phyloP scores from a whole-genome alignment of 2,888 invertebrate genomes.

The Diploptera punctata region DNA sequence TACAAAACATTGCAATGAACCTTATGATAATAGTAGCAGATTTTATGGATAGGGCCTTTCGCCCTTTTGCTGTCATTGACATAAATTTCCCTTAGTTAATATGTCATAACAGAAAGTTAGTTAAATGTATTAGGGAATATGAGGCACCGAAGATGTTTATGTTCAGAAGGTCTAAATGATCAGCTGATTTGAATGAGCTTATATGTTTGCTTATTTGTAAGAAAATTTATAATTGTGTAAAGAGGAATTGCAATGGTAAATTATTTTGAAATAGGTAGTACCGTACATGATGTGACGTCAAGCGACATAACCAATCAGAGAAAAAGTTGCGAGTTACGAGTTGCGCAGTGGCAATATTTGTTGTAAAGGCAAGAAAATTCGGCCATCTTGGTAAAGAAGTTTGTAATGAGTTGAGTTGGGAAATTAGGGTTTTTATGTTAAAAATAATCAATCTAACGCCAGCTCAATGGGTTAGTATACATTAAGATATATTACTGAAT shows the following conservation, averaged over 20 bases:
- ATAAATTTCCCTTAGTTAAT: too few relatives aligned
- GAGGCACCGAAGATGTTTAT: too few relatives aligned
- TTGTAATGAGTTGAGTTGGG: conserved; percentile 47
- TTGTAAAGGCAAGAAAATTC: conserved; percentile 48
- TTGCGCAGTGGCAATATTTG: conserved; percentile 49
- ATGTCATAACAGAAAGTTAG: too few relatives aligned
- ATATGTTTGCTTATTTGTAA: too few relatives aligned
- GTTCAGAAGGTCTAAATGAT: too few relatives aligned
- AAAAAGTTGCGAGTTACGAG: conserved; percentile 41
- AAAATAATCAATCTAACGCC: conserved; percentile 43
- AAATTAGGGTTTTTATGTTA: conserved; percentile 45
- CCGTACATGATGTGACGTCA: conserved; percentile 42
- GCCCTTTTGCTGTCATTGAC: too few relatives aligned
- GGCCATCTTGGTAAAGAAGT: conserved; percentile 49
- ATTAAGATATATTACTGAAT: conserved; percentile 30
- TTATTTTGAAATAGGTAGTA: conserved; percentile 24
- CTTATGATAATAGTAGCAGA: too few relatives aligned
- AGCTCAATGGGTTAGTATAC: conserved; percentile 46
- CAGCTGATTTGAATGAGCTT: too few relatives aligned
- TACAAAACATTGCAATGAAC: too few relatives aligned
- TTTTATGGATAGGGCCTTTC: too few relatives aligned
- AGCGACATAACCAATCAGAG: conserved; percentile 40
- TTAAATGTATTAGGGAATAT: too few relatives aligned
- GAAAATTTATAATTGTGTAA: too few relatives aligned
- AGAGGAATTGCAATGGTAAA: neutral